Percentiles rank a stretch among this genome's conserved stretches.
Conservation (phyloP, 2,888 invertebrate species). For the Salticus scenicus region DNA sequence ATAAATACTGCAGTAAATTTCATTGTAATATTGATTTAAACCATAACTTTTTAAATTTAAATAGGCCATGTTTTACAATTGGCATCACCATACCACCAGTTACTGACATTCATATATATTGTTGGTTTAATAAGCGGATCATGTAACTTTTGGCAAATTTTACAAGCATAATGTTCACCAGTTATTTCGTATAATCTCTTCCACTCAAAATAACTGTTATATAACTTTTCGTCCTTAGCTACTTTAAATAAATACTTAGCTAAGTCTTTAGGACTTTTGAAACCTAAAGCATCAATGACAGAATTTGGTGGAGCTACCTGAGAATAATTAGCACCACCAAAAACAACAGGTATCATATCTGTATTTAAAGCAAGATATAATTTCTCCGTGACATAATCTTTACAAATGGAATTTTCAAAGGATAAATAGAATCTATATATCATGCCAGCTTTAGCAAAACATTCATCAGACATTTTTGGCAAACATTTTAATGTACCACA, state of each 20-base stretch:
- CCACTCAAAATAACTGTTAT: slow-evolving; percentile 70
- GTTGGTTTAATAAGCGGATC: slow-evolving; percentile 29
- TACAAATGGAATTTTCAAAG: slow-evolving; percentile 76
- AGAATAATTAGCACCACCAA: slow-evolving; percentile 71
- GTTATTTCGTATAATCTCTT: slow-evolving; percentile 45
- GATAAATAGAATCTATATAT: slow-evolving; percentile 75
- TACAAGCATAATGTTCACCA: slow-evolving; percentile 59
- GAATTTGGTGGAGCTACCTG: slow-evolving; percentile 71
- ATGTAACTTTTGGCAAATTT: slow-evolving; percentile 69
- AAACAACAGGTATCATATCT: slow-evolving; percentile 71
- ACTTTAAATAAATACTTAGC: slow-evolving; percentile 56
- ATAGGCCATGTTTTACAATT: slow-evolving; percentile 57
- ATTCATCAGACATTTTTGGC: slow-evolving; percentile 73
- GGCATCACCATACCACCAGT: slow-evolving; percentile 70
- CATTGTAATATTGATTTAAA: no score
- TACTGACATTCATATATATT: slow-evolving; percentile 39
- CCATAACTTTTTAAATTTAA: no score
- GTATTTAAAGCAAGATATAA: slow-evolving; percentile 75
- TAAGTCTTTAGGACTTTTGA: slow-evolving; percentile 62
- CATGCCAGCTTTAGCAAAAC: slow-evolving; percentile 74
- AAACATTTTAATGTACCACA: slow-evolving; percentile 75
- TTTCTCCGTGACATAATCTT: slow-evolving; percentile 76
- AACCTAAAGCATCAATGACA: slow-evolving; percentile 71
- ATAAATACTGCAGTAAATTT: no score
- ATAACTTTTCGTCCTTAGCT: slow-evolving; percentile 65